Evolutionary conservation across 1,140 invertebrate genomes (phyloP).

Genomic region (Megathymus violae): DNA sequence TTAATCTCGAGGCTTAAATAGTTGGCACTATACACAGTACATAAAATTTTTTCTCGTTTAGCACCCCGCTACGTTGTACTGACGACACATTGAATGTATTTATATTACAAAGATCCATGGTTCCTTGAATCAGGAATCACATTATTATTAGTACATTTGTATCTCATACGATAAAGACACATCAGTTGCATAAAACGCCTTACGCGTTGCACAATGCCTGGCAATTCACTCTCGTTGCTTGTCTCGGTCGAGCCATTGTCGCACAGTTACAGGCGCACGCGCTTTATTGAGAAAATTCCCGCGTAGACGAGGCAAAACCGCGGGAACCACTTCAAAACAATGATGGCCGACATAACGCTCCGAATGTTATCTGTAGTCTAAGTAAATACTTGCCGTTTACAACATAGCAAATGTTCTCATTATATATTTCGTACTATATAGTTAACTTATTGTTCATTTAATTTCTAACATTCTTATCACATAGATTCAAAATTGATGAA

Average conservation of each 20-base stretch:
- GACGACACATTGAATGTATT: too few species aligned
- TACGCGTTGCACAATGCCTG: slow-evolving; percentile 67
- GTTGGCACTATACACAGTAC: too few species aligned
- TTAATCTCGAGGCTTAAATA: too few species aligned
- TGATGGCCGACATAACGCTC: slow-evolving; percentile 78
- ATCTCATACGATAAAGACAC: slow-evolving; percentile 67
- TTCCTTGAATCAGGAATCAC: slow-evolving; percentile 43
- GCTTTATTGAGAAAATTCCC: slow-evolving; percentile 81
- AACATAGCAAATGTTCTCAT: slow-evolving; percentile 73
- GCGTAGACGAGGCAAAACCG: slow-evolving; percentile 78
- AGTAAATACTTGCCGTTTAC: slow-evolving; percentile 62
- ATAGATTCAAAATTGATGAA: not conserved
- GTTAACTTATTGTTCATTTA: too few species aligned
- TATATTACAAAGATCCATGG: not conserved
- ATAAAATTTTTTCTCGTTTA: too few species aligned
- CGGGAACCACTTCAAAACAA: slow-evolving; percentile 74
- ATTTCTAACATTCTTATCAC: slow-evolving; percentile 26
- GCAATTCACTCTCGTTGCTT: slow-evolving; percentile 75
- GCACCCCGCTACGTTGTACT: too few species aligned
- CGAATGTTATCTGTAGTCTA: slow-evolving; percentile 77
- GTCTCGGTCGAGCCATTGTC: slow-evolving; percentile 67
- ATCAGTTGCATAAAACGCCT: slow-evolving; percentile 74
- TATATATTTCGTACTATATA: slow-evolving; percentile 48
- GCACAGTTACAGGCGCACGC: slow-evolving; percentile 54
- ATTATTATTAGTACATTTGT: slow-evolving; percentile 55